Base-by-base conservation (phyloP, 2,888 invertebrate genomes). In the Rhamnusium bicolor region DNA sequence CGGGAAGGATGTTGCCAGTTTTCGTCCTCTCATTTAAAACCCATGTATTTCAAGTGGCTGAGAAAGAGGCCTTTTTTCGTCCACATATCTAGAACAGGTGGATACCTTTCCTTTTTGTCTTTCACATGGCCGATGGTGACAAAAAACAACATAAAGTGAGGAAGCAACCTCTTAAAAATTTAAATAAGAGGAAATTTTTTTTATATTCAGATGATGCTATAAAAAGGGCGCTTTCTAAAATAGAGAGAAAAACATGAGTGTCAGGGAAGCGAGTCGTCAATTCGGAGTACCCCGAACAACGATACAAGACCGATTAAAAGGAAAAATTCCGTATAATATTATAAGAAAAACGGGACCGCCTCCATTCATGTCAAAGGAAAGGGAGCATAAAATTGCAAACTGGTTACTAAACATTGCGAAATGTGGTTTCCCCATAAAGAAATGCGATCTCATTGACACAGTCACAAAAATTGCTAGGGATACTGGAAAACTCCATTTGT, bases 361-460 rank as follows among this genome's bases (percentile, higher is more conserved):
- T 24, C 10, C 67, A 16, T 29, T 74, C 12, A 71, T n/a, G n/a
- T n/a, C 61, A 10, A 29, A 46, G 12, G 76, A 78, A 27, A 80
- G 77, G 8, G 83, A 84, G 76, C 80, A 82, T 62, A 75, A 80
- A 69, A 69, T 84, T 46, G 78, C 73, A 16, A 65, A 83, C 29
- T 84, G 84, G 82, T 75, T 69, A 16, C 49, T 74, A 32, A 54
- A 74, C 16, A 70, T 84, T 47, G 72, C 82, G 5, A 83, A 83
- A 78, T 84, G 83, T 80, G 83, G 83, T 47, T 84, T 84, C 76
- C 83, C 82, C 29, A 76, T 84, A 1, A 7, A 32, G 8, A 32
- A 32, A 8, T 7, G 29, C 8, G 78, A 82, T 61, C 69, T 83
- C 18, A 71, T 82, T 18, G 79, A 82, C 53, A 81, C 81, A 40